Percentiles rank a stretch among this genome's conserved stretches.
phyloP scores from a whole-genome alignment of 2,797 vertebrate genomes.

The Podargus strigoides region DNA sequence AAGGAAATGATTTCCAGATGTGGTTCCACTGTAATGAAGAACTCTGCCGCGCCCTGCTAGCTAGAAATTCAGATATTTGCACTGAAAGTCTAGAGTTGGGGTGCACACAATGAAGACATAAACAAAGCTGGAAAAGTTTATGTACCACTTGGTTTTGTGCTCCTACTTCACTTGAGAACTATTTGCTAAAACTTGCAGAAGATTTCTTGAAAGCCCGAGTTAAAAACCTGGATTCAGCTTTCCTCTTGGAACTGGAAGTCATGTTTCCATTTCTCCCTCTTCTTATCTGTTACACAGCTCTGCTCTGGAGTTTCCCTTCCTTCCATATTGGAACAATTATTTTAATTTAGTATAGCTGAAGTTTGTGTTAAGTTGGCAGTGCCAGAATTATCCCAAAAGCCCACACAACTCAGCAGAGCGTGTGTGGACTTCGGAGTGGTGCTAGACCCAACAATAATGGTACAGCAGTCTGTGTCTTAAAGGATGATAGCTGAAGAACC shows the following conservation, averaged over 20 bases:
- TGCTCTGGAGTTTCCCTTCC: background rate
- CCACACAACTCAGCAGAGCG: background rate
- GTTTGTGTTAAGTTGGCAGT: background rate
- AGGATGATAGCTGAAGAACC: background rate
- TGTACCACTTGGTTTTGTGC: no score
- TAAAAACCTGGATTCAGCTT: background rate
- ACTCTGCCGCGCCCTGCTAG: background rate
- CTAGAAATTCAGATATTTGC: background rate
- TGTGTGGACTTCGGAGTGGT: background rate
- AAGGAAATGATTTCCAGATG: conserved; percentile 15
- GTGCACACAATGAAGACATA: background rate
- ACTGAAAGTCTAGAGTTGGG: background rate
- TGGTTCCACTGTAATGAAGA: background rate
- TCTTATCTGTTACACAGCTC: background rate
- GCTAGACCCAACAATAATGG: background rate
- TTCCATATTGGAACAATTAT: background rate
- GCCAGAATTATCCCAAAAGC: background rate
- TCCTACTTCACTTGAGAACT: no score
- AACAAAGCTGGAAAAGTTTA: background rate
- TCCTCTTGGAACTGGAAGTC: background rate
- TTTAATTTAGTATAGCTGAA: background rate
- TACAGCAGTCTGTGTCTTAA: background rate
- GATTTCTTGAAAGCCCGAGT: background rate
- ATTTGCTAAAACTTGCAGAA: background rate
- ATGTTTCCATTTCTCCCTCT: background rate